Percentiles rank a stretch among this genome's conserved stretches.
phyloP scores from a whole-genome alignment of 2,888 invertebrate species.

The Pachliopta kotzebuea region DNA sequence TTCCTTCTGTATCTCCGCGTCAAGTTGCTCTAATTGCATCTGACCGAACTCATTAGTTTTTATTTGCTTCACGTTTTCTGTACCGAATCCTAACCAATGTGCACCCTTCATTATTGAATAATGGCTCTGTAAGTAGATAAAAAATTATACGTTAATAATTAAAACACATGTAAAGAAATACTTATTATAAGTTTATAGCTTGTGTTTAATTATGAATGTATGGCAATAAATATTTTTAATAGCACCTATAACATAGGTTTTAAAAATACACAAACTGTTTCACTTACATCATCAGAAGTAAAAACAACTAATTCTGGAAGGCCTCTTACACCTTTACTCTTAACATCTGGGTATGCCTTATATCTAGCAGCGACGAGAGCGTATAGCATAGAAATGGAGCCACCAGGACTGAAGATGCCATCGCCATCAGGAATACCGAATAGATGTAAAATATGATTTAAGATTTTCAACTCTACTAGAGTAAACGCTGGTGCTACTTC shows the following conservation, averaged over 20 bases:
- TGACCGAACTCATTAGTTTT: constrained; percentile 84
- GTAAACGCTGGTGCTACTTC: constrained; percentile 91
- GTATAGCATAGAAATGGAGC: constrained; percentile 90
- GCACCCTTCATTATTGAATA: constrained; percentile 91
- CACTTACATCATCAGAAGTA: constrained; percentile 87
- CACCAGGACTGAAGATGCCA: constrained; percentile 90
- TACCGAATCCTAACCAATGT: constrained; percentile 92
- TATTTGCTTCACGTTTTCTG: constrained; percentile 84
- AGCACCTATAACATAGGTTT: too few relatives aligned
- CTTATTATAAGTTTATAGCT: too few relatives aligned
- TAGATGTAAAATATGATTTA: constrained; percentile 79
- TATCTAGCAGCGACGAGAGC: constrained; percentile 87
- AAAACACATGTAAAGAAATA: too few relatives aligned
- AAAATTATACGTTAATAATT: too few relatives aligned
- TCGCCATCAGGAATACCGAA: constrained; percentile 85
- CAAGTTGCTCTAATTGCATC: constrained; percentile 83
- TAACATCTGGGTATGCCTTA: constrained; percentile 83
- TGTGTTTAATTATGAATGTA: too few relatives aligned
- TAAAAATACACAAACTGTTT: not conserved
- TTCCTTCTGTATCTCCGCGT: constrained; percentile 75
- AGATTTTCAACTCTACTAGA: constrained; percentile 84
- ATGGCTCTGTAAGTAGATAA: constrained; percentile 80
- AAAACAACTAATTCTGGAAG: constrained; percentile 85
- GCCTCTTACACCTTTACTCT: constrained; percentile 82
- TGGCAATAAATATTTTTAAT: too few relatives aligned